A percentile compares a stretch with the other conserved stretches of the same genome.
These are phyloP conservation scores for Taenioides sp. DNA, from an alignment of 2,797 vertebrate species.

Conservation along the genomic window DNA sequence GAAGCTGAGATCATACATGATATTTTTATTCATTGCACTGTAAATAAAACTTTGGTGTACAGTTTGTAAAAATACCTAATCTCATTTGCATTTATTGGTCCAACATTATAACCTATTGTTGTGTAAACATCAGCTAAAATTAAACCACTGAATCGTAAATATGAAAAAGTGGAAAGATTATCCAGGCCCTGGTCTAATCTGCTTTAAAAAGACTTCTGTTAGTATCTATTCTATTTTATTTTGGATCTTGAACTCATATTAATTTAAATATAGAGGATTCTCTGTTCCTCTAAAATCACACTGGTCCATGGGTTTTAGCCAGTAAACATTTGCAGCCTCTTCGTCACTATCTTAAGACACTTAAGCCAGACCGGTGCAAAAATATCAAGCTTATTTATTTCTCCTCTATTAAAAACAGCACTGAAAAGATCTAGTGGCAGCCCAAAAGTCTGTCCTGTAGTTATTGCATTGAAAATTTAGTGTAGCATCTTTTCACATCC, in stretches of 20 bases:
- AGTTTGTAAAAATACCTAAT: conserved; percentile 40
- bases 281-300: no score
- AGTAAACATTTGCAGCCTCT: conserved; percentile 55
- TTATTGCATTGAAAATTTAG: conserved; percentile 9
- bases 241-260: no score
- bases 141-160: conserved; percentile 39
- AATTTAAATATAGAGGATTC: no score
- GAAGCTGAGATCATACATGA: conserved; percentile 8
- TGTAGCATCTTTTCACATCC: conserved; percentile 1
- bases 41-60: conserved; percentile 41
- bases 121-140: conserved; percentile 58
- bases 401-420: background rate
- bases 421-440: background rate
- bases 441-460: background rate
- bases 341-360: conserved; percentile 35
- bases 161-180: conserved; percentile 27
- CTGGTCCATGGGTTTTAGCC: conserved; percentile 44
- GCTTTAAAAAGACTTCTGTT: conserved; percentile 10
- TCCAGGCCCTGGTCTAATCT: conserved; percentile 19
- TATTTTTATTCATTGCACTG: conserved; percentile 61
- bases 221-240: background rate
- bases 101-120: conserved; percentile 40
- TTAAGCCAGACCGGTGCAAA: conserved; percentile 1
- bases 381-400: background rate
- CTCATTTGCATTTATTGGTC: conserved; percentile 56